A percentile compares a stretch with the other conserved stretches of the same genome.
Evolutionary conservation across 2,113 vertebrate species (phyloP).

Genomic region (Carassius gibelio): DNA sequence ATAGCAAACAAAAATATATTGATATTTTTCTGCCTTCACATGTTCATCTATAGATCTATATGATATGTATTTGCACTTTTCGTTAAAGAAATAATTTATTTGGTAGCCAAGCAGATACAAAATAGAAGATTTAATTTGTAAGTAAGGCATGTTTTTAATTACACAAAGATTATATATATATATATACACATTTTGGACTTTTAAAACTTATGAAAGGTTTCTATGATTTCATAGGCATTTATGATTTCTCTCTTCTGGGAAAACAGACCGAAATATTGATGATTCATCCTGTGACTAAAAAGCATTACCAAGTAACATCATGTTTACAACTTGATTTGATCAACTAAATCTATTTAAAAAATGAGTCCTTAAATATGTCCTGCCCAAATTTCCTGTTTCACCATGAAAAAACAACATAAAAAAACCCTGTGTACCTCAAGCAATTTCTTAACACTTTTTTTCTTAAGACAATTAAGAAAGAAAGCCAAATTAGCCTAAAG

Average conservation of each 20-base stretch:
- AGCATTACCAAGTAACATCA: background rate
- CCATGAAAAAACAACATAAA: no score
- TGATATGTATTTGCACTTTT: background rate
- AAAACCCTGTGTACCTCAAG: background rate
- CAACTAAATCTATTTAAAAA: background rate
- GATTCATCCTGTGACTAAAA: background rate
- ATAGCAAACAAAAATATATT: background rate
- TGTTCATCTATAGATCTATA: constrained; percentile 71
- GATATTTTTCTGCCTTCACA: constrained; percentile 51
- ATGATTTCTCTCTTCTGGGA: no score
- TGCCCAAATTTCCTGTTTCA: background rate
- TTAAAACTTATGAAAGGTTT: no score
- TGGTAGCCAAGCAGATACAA: background rate
- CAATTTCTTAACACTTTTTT: background rate
- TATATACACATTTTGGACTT: no score
- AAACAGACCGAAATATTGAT: background rate
- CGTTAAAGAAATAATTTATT: background rate
- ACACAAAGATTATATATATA: no score
- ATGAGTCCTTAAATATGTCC: background rate
- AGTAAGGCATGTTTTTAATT: background rate
- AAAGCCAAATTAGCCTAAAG: no score
- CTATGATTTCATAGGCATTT: no score
- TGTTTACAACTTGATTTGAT: background rate
- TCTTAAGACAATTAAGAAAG: background rate
- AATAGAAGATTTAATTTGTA: background rate